Evolutionary conservation across 2,113 vertebrate genomes (phyloP), one percentile per base, ranked within the genome.

Genomic region (Zosterops lateralis): DNA sequence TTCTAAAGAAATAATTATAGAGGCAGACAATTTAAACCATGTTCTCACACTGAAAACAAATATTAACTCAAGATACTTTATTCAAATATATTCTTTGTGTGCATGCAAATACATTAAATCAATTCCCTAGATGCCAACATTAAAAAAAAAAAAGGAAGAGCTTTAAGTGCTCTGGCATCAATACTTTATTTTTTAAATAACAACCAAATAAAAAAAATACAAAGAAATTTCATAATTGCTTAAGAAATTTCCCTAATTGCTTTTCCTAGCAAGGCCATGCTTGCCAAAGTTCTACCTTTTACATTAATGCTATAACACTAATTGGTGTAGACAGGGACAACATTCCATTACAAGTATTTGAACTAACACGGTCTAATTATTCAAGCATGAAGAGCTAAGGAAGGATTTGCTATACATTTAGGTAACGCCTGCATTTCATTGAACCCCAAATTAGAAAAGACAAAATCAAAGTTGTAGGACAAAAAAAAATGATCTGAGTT

Each of bases 331-430:
- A 93, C 84, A 91, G 74, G 60, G 62, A 84, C 76, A 80, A 71
- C 92, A 94, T 96, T 96, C 96, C 95, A 80, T 70, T 89, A 66
- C 74, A 91, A 95, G 58, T 80, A 85, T 80, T 84, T 95, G 91
- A 90, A 92, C 94, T 95, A 95, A 95, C 82, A 50, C 1, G 51
- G 75, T 88, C 91, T 86, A 87, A 95, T 94, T 93, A 90, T 84
- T 83, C 81, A 84, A 86, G 90, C 88, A 93, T 56, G 76, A 92
- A 83, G 58, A 79, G 56, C 62, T 90, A 85, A 72, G 45, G 45
- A 65, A 84, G 83, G 61, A 86, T 92, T 74, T 94, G 56, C 72
- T 45, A 84, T 77, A 86, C 18, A 86, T 93, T 70, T 74, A 60
- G n/a, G n/a, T n/a, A 78, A 51, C 26, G 12, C 28, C 64, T 92